Evolutionary conservation across 2,797 vertebrate species (phyloP).

Genomic region (Psittacula derbiana): DNA sequence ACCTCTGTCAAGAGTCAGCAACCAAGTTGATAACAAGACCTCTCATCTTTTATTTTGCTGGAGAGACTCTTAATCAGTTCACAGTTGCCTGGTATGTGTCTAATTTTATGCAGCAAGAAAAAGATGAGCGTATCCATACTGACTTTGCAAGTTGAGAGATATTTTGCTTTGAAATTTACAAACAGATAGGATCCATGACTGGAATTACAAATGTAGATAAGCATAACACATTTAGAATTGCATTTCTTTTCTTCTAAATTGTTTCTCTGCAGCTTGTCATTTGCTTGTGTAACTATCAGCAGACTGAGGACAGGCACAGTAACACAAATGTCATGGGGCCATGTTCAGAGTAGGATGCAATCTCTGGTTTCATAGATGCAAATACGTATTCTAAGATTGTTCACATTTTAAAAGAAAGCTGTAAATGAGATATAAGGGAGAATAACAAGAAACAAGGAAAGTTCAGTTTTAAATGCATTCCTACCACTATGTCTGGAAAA

Average conservation of each 20-base stretch:
- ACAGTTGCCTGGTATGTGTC: constrained; percentile 5
- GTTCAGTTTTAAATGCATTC: neutral
- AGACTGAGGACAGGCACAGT: neutral
- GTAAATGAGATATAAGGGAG: neutral
- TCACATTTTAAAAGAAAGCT: neutral
- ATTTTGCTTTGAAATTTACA: constrained; percentile 54
- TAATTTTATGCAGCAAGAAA: constrained; percentile 47
- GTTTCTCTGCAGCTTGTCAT: neutral
- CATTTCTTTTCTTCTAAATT: neutral
- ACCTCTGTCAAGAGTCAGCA: constrained; percentile 38
- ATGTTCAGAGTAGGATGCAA: neutral
- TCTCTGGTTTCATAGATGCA: neutral
- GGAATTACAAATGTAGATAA: constrained; percentile 32
- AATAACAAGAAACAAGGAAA: neutral
- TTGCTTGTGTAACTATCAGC: neutral
- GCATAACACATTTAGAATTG: neutral
- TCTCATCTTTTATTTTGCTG: constrained; percentile 40
- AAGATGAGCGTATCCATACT: constrained; percentile 12
- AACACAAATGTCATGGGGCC: neutral
- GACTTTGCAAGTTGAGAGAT: constrained; percentile 27
- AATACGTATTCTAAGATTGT: neutral
- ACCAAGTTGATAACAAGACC: constrained; percentile 27
- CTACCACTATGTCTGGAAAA: neutral
- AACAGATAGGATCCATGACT: constrained; percentile 47
- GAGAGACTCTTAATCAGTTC: constrained; percentile 52